Conservation (phyloP, 2,113 vertebrate species). For the Psilopsiagon aurifrons region DNA sequence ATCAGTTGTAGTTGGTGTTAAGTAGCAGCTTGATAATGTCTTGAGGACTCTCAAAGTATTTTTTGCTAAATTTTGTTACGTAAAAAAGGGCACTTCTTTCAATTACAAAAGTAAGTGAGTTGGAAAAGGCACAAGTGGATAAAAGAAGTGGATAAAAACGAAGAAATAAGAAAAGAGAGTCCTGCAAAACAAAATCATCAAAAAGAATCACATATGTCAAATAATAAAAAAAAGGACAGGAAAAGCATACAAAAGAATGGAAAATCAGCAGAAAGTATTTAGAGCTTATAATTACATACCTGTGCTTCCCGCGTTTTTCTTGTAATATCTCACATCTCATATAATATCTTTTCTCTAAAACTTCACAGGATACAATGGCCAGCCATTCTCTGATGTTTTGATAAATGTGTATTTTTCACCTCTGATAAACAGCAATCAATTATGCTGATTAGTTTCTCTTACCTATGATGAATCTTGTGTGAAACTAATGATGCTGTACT, state of each 20-base stretch:
- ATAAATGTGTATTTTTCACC: not conserved
- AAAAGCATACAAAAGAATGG: not conserved
- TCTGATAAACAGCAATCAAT: not conserved
- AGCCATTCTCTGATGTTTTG: not conserved
- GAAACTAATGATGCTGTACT: not conserved
- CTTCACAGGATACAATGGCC: not conserved
- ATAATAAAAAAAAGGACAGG: not conserved
- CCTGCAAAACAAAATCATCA: not conserved
- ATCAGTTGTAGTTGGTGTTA: not conserved
- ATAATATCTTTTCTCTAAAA: not conserved
- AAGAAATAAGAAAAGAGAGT: not conserved
- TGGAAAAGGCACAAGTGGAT: not conserved
- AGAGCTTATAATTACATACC: not conserved
- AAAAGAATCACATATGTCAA: not conserved
- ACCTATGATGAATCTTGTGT: not conserved
- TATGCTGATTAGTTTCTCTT: not conserved
- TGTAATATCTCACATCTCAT: not conserved
- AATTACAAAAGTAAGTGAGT: not conserved
- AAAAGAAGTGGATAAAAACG: not conserved
- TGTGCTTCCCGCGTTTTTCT: not conserved
- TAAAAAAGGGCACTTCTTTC: not conserved
- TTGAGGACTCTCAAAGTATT: not conserved
- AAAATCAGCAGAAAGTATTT: not conserved
- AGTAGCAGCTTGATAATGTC: not conserved
- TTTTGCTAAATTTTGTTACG: not conserved